Base-by-base conservation (phyloP, 2,888 invertebrate genomes). In the Agrochola lota region DNA sequence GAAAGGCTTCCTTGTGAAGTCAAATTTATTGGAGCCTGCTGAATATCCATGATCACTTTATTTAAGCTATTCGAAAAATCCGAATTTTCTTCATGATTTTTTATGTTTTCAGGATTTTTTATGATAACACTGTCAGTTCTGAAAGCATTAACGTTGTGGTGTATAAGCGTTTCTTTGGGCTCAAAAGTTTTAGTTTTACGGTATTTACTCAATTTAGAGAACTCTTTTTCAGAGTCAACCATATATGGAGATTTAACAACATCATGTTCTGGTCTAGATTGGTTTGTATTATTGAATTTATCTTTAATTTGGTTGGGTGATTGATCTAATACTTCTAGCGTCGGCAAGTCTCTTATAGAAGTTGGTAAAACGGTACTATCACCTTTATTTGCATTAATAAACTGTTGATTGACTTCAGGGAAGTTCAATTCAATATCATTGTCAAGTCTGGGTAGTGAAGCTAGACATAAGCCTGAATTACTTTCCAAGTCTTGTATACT, bases 331-430 rank as follows among this genome's bases (percentile, higher is more conserved):
- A 81, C 74, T 76, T 92, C 91, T 77, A 93, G 81, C 8, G 88
- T 67, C 35, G 93, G 90, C 74, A 93, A 90, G 86, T 94, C 93
- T 81, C 89, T 88, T 30, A 88, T 72, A 55, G 90, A 77, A 77
- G 84, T 80, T 70, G 89, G 82, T 30, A 83, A 49, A 68, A 74
- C 64, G 17, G 89, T 88, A 57, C 92, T 84, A 52, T 94, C 95
- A 71, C 88, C 91, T 92, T 95, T 96, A 89, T 96, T 96, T 64
- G 95, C 96, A 92, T 96, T 95, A 64, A 96, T 95, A 86, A 96
- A 96, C 86, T 96, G 96, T 91, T 96, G 96, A 86, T 96, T 96
- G 20, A 96, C 96, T 94, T 96, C 96, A 64, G 96, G 95, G 85
- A 96, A 96, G 88, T 93, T 95, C 70, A 96, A 92, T 89, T 96